Conservation (phyloP, 1,140 invertebrate genomes). For the Drosophila virilis region DNA sequence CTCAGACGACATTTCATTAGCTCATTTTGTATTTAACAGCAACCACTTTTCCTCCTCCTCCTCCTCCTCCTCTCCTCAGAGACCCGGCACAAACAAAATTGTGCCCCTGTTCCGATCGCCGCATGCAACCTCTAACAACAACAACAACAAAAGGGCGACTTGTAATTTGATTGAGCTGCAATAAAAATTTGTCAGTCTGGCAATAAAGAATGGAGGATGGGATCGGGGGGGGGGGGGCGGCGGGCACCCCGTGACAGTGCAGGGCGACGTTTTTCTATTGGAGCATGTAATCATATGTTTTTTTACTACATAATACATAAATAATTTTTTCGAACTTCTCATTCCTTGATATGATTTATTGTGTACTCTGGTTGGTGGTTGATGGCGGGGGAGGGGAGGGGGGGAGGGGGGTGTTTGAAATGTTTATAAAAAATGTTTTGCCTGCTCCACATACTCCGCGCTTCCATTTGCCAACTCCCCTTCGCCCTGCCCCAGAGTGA, state of each 20-base stretch:
- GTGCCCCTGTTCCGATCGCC: constrained; percentile 2
- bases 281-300: constrained; percentile 56
- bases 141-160: constrained; percentile 3
- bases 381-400: neutral
- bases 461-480: too few relatives aligned
- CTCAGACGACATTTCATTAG: constrained; percentile 32
- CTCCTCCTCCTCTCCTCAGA: neutral
- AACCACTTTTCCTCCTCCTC: neutral
- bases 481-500: neutral
- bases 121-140: neutral
- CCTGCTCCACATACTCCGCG: too few relatives aligned
- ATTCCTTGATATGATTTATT: constrained; percentile 64
- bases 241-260: constrained; percentile 1
- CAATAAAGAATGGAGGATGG: constrained; percentile 21
- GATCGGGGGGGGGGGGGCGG: too few relatives aligned
- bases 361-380: constrained; percentile 14
- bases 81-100: neutral
- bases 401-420: neutral
- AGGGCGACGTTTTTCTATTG: constrained; percentile 24
- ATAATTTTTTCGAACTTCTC: constrained; percentile 1
- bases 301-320: constrained; percentile 12
- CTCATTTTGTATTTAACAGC: constrained; percentile 10
- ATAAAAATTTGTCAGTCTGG: constrained; percentile 74
- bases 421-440: constrained; percentile 43
- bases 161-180: constrained; percentile 73